Evolutionary conservation across 2,113 vertebrate species (phyloP).

Genomic region (Taurulus bubalis): DNA sequence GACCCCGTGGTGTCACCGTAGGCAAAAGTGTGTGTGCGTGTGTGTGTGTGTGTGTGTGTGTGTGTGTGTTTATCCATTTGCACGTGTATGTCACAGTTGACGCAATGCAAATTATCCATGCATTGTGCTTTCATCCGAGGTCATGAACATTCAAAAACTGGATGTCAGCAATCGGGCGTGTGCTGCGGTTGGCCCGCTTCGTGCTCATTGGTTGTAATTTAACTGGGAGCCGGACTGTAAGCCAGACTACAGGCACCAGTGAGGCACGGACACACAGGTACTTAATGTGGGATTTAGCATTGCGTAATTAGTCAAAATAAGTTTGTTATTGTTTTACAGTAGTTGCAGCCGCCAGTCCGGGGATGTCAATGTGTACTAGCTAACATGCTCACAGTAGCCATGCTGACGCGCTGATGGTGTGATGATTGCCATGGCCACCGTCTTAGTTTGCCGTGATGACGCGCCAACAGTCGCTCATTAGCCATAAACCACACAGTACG

Average conservation of each 20-base stretch:
- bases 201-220: conserved; percentile 8
- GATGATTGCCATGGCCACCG: neutral
- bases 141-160: neutral
- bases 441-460: no score
- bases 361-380: neutral
- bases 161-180: neutral
- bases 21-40: conserved; percentile 25
- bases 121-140: conserved; percentile 17
- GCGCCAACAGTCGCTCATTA: neutral
- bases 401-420: neutral
- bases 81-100: neutral
- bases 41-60: neutral
- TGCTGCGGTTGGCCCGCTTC: neutral
- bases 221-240: neutral
- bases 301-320: neutral
- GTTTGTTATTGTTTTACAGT: neutral
- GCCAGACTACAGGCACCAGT: no score
- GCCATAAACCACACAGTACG: neutral
- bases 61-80: neutral
- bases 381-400: neutral
- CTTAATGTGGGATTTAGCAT: neutral
- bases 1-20: conserved; percentile 36
- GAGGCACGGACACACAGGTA: no score
- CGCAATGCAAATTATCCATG: conserved; percentile 5
- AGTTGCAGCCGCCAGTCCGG: neutral